These are phyloP conservation scores for Hirundo rustica DNA, from an alignment of 2,797 vertebrate genomes.

Conservation along the genomic window DNA sequence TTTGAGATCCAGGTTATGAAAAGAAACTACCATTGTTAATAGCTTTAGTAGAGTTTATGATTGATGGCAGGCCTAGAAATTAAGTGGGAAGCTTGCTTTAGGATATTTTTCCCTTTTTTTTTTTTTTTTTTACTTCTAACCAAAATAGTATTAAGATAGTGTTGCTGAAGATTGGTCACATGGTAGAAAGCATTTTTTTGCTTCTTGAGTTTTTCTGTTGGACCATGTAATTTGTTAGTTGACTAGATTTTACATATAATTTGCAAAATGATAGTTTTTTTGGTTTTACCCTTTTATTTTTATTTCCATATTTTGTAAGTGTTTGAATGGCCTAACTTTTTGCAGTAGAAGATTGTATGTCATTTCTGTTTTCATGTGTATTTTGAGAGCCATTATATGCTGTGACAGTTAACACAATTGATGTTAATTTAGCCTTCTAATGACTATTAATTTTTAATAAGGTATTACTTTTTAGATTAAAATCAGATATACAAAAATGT, in stretches of 20 bases:
- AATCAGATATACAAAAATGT: not conserved
- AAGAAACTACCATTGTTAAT: slow-evolving; percentile 12
- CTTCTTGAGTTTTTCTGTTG: slow-evolving; percentile 20
- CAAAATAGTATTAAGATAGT: not conserved
- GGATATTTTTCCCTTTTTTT: not conserved
- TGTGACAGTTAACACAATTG: slow-evolving; percentile 18
- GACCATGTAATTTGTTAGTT: not conserved
- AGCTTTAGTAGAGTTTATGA: slow-evolving; percentile 8
- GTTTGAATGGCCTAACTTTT: slow-evolving; percentile 14
- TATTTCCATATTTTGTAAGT: not conserved
- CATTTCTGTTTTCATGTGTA: slow-evolving; percentile 1
- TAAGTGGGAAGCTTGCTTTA: slow-evolving; percentile 13
- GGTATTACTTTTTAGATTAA: not conserved
- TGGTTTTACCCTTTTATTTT: not conserved
- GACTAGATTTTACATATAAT: not conserved
- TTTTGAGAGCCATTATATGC: not conserved
- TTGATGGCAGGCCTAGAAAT: slow-evolving; percentile 28
- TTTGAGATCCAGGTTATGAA: slow-evolving; percentile 1
- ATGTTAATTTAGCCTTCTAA: slow-evolving; percentile 33
- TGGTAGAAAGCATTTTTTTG: slow-evolving; percentile 7
- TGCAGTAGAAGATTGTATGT: not conserved
- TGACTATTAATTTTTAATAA: slow-evolving; percentile 42
- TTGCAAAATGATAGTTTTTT: not conserved
- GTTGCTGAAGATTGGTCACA: slow-evolving; percentile 7
- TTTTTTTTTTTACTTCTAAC: not conserved